phyloP scores from a whole-genome alignment of 1,140 invertebrate species.

The Drosophila bifasciata region DNA sequence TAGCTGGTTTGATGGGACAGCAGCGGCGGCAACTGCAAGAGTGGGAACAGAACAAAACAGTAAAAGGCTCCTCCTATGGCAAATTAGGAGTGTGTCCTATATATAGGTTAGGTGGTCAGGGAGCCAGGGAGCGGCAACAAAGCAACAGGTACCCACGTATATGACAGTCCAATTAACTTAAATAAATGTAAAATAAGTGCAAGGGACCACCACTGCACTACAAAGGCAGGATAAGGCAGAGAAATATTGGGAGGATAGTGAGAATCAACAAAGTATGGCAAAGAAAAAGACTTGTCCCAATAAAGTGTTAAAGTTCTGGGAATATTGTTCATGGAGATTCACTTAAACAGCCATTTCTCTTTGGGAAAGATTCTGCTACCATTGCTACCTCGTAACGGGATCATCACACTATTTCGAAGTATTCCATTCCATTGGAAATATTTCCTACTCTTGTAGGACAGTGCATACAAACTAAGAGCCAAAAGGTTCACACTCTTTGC shows the following conservation, averaged over 20 bases:
- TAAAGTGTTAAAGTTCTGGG: neutral
- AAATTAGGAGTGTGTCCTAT: constrained; percentile 25
- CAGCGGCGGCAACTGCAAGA: constrained; percentile 3
- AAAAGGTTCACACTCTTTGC: neutral
- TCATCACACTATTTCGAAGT: neutral
- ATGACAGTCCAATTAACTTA: constrained; percentile 61
- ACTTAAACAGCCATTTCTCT: too few relatives aligned
- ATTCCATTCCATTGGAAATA: too few relatives aligned
- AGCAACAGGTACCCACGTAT: constrained; percentile 60
- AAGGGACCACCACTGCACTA: constrained; percentile 29
- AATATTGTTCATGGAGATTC: too few relatives aligned
- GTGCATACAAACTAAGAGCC: neutral
- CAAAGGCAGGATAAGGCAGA: constrained; percentile 1
- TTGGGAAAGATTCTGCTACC: too few relatives aligned
- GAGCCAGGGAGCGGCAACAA: neutral
- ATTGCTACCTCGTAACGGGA: too few relatives aligned
- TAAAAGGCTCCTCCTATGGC: constrained; percentile 39
- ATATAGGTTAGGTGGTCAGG: neutral
- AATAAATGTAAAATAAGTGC: constrained; percentile 37
- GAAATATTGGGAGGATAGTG: too few relatives aligned
- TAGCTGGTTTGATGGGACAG: constrained; percentile 63
- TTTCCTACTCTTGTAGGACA: neutral
- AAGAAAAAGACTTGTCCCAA: too few relatives aligned
- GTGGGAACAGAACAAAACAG: constrained; percentile 10
- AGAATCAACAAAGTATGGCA: too few relatives aligned